Base-by-base conservation (phyloP, 2,113 vertebrate genomes). In the Gallinago undulata region DNA sequence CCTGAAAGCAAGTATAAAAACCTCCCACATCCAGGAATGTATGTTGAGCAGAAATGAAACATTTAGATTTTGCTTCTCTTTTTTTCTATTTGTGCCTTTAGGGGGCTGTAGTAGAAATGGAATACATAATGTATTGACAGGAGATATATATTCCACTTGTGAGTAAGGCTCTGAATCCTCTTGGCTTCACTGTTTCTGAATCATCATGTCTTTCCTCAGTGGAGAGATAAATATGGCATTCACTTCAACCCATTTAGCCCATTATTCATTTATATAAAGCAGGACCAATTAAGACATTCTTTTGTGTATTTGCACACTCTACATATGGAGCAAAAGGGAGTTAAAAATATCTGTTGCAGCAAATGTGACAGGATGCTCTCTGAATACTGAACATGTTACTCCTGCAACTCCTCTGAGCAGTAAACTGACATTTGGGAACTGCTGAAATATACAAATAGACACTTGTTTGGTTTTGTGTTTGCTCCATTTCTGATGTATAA, bases 261-360 rank as follows among this genome's bases (percentile, higher is more conserved):
- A 98, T 98, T 98, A 98, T 98, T 98, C 97, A 96, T 98, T 98
- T 98, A 95, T 96, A 98, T 97, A 97, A 98, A 98, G 97, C 96
- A 97, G 93, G 92, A 94, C 95, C 96, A 98, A 98, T 98, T 98
- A 98, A 97, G 96, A 96, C 94, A 96, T 97, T 97, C 96, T 98
- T 98, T 98, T 98, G 96, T 97, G 96, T 97, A 93, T 98, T 97
- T 98, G 93, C 96, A 91, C 93, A 95, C 97, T 97, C 96, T 97
- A 96, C 96, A 94, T 97, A 96, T 96, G 95, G 96, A 95, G 95
- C 95, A 95, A 98, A 97, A 92, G 89, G 96, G 95, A 98, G 96
- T 97, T 98, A 97, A 98, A 98, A 98, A 98, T 98, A 98, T 95
- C 96, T 92, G 91, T 95, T 80, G 72, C 90, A 95, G 94, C 92